Conservation (phyloP, 2,797 vertebrate genomes). For the Phoebastria nigripes region DNA sequence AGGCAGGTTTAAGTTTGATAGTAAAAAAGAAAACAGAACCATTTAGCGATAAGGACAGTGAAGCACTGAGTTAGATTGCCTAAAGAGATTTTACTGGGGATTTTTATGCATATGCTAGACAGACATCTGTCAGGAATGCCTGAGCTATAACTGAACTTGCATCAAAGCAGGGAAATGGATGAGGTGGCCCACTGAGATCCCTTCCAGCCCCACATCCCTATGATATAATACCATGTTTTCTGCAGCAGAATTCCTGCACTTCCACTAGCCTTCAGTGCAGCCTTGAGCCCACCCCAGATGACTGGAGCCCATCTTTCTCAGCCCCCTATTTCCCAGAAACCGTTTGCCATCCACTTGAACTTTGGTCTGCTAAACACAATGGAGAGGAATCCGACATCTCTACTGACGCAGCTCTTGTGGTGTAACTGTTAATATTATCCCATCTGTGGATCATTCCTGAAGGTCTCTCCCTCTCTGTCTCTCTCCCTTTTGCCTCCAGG, state of each 20-base stretch:
- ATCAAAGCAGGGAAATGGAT: background rate
- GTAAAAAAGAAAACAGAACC: background rate
- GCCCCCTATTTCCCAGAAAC: background rate
- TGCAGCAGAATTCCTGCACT: background rate
- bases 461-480: background rate
- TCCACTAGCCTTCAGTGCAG: background rate
- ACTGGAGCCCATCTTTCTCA: background rate
- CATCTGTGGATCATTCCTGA: background rate
- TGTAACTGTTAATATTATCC: conserved; percentile 11
- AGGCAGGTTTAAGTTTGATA: background rate
- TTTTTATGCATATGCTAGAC: background rate
- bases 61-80: background rate
- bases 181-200: background rate
- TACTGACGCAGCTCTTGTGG: background rate
- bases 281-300: background rate
- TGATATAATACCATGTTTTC: background rate
- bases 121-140: background rate
- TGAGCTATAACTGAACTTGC: background rate
- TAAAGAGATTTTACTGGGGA: background rate
- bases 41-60: background rate
- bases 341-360: background rate
- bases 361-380: background rate
- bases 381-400: background rate
- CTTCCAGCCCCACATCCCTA: background rate
- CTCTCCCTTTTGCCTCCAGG: background rate